Evolutionary conservation across 2,113 vertebrate genomes (phyloP).

Genomic region (Drymodes brunneopygia): DNA sequence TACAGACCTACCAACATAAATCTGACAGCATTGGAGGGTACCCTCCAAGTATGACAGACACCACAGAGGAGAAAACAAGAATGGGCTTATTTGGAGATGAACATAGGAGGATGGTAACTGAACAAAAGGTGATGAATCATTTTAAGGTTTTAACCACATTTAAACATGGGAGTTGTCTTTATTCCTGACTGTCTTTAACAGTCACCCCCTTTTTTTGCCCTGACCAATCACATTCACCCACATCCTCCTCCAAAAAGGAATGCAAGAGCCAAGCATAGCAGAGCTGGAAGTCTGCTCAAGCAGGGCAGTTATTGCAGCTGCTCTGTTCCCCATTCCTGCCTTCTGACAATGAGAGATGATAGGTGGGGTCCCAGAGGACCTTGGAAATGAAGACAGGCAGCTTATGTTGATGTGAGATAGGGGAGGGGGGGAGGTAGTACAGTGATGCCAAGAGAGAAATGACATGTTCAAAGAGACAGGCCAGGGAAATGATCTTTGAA

Average conservation of each 20-base stretch:
- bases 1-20: background rate
- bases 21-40: background rate
- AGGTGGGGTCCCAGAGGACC: background rate
- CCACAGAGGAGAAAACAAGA: background rate
- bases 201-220: background rate
- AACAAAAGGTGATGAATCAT: background rate
- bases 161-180: background rate
- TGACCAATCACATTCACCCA: background rate
- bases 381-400: conserved; percentile 42
- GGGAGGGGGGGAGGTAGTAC: background rate
- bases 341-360: conserved; percentile 41
- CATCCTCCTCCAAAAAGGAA: background rate
- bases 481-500: conserved; percentile 41
- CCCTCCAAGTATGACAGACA: background rate
- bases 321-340: background rate
- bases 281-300: background rate
- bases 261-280: background rate
- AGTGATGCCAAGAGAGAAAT: background rate
- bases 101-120: background rate
- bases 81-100: background rate
- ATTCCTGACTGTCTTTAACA: background rate
- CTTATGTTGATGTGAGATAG: conserved; percentile 14
- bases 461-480: conserved; percentile 38
- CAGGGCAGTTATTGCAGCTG: background rate
- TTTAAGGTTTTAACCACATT: background rate